Base-by-base conservation (phyloP, 1,140 invertebrate genomes). In the Solenopsis invicta region DNA sequence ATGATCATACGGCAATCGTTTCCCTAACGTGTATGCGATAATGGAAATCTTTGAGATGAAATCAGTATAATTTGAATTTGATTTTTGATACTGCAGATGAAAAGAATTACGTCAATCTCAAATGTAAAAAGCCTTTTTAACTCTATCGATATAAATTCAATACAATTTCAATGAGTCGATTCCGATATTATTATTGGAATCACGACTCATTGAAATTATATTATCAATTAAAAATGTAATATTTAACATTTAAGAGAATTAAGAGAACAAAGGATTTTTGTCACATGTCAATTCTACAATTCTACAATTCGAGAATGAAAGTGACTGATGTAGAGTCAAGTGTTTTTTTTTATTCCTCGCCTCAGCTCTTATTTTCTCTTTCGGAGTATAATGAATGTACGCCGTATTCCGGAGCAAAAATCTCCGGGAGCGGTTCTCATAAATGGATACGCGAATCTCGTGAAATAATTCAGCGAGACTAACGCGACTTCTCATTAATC, bases 401-500 rank as follows among this genome's bases (percentile, higher is more conserved):
- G 34, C 56, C 67, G 50, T 84, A 61, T 75, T 74, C n/a, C 69
- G 69, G 50, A 52, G 66, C 80, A 62, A 54, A 82, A 84, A 84
- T 84, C 67, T 61, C 80, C 80, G 29, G 80, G 69, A 84, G 80
- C 80, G 52, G 69, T 52, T 45, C 69, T 62, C 69, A 74, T 75
- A 84, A 84, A 61, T 61, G 80, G 80, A 84, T 74, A 75, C 69
- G 80, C 41, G 80, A 74, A 75, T 84, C 80, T 61, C 80, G 80
- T 54, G 80, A 84, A 84, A 84, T 84, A 84, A 84, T 84, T 84
- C 80, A 84, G 80, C 69, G 80, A 61, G 52, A 84, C 80, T 84
- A 84, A 84, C 80, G 80, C 54, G 80, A 61, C 18, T 75, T 45
- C 80, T 84, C 80, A 84, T 84, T 84, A 84, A 84, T 75, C 80